These are phyloP conservation scores for Pristionchus pacificus DNA, from an alignment of 1,140 invertebrate species.

Conservation along the genomic window DNA sequence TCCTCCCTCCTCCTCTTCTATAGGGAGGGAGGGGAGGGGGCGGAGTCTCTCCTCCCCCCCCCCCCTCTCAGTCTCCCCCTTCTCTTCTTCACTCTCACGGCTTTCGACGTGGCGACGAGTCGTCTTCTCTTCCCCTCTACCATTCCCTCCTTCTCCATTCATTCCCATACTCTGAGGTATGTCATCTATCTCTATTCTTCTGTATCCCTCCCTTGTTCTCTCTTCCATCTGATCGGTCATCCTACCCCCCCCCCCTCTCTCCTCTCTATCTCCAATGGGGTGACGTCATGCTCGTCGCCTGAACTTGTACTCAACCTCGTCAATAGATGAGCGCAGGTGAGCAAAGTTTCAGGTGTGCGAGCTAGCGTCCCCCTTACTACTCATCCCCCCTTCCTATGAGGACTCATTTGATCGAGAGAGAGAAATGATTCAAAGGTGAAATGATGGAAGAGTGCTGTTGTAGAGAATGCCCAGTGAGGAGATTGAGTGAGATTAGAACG, in stretches of 20 bases:
- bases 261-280: too few relatives aligned
- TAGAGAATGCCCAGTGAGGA: too few relatives aligned
- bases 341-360: slow-evolving; percentile 42
- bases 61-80: too few relatives aligned
- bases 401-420: neutral
- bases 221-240: neutral
- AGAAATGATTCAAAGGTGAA: neutral
- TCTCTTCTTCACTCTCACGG: neutral
- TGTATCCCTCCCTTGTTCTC: neutral
- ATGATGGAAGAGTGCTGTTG: neutral
- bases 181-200: neutral
- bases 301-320: slow-evolving; percentile 36
- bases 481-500: too few relatives aligned
- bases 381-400: neutral
- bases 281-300: slow-evolving; percentile 25
- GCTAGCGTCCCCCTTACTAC: slow-evolving; percentile 18
- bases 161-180: neutral
- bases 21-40: too few relatives aligned
- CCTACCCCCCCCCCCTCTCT: too few relatives aligned
- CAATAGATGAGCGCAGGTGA: slow-evolving; percentile 29
- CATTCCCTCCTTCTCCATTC: neutral
- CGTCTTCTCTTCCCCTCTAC: neutral
- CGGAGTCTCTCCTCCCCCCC: too few relatives aligned
- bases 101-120: neutral
- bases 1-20: too few relatives aligned